Percentiles rank a stretch among this genome's conserved stretches.
phyloP scores from a whole-genome alignment of 1,140 invertebrate species.

The Cydia fagiglandana region DNA sequence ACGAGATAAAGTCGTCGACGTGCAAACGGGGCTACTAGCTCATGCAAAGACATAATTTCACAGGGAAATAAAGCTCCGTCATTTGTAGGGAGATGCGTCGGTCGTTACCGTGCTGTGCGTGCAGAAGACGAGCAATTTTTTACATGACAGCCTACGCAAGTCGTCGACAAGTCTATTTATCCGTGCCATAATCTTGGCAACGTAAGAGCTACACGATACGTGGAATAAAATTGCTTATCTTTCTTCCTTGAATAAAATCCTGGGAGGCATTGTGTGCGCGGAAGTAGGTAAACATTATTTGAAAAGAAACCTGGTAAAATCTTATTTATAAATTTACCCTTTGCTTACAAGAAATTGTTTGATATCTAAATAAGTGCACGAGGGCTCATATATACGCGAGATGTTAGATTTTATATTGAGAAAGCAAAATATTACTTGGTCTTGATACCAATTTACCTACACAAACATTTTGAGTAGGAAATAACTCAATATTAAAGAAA shows the following conservation, averaged over 20 bases:
- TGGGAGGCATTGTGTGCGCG: neutral
- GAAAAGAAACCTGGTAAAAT: neutral
- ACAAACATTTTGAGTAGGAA: no score
- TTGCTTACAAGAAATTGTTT: neutral
- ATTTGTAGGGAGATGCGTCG: conserved; percentile 30
- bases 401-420: no score
- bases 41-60: neutral
- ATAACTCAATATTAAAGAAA: no score
- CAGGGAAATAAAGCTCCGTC: conserved; percentile 14
- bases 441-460: no score
- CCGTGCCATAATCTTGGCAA: conserved; percentile 13
- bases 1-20: conserved; percentile 9
- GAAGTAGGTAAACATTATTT: neutral
- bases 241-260: conserved; percentile 6
- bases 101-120: conserved; percentile 30
- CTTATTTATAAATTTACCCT: neutral
- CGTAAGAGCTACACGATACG: conserved; percentile 7
- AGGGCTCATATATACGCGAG: no score
- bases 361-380: no score
- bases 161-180: conserved; percentile 32
- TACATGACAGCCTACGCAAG: conserved; percentile 17
- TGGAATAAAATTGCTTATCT: conserved; percentile 11
- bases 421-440: no score
- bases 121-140: conserved; percentile 24
- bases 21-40: neutral